Evolutionary conservation across 23 tunicate species (phyloP), one percentile per base, ranked within the genome.

Genomic region (Botrylloides violaceus): DNA sequence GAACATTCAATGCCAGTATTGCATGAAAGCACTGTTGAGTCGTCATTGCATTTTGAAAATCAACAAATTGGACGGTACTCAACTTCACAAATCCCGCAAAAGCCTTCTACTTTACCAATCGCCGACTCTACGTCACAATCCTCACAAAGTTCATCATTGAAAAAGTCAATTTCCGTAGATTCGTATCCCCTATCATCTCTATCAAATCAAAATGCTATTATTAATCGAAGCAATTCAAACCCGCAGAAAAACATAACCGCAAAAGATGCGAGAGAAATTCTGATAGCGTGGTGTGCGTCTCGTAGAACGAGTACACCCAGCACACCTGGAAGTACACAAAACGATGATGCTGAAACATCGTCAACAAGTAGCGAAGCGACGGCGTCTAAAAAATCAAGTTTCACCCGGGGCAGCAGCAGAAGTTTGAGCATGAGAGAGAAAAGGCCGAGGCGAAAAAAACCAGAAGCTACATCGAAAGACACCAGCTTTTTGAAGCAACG

Each of bases 401-500:
- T 43, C 53, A 15, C 53, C 15, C 53, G 53, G 12, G 53, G 53
- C 15, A 43, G 53, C 53, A 43, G 53, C 15, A 43, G 74, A 43
- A 68, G 74, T 37, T 21, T n/a, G 15, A 68, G 74, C 47, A 68
- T 68, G 74, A 53, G 74, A 4, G 74, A 68, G 47, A 2, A 36
- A 28, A 68, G 49, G 37, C 36, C 37, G 57, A 24, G 57, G 9
- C 61, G 74, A 23, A 4, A 25, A 32, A 36, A 18, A 26, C 49
- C 36, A 19, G 49, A 36, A 22, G 74, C 26, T 68, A 19, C 58
- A 37, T 34, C 56, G 1, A 60, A 60, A 25, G 74, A 68, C 28
- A 35, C 58, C 0, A 68, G 37, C 37, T 68, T 38, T 43, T 19
- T 43, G 53, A 15, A 43, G 53, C 9, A 9, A 15, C 53, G 53